Base-by-base conservation (phyloP, 1,140 invertebrate species). In the Akabosia matsudoensis region DNA sequence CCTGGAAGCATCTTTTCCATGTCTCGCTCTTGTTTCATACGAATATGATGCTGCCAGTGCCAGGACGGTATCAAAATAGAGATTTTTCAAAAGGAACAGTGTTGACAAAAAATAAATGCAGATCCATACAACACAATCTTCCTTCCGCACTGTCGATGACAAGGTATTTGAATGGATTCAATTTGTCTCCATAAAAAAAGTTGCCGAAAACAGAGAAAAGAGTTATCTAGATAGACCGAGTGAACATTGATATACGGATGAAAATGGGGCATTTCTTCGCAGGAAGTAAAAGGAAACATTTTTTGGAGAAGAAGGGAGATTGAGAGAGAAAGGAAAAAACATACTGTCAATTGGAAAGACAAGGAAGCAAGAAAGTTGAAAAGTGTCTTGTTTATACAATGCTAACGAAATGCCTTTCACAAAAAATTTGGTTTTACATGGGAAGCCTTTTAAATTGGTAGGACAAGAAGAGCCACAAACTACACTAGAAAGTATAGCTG, bases 61-160 rank as follows among this genome's bases (percentile, higher is more conserved):
- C 54, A 30, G 30, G 61, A 30, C 22, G 7, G 61, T 30, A 30
- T 67, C 7, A 67, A 30, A 24, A 67, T 30, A 67, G 31, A 30
- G 31, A 30, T 67, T 67, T 67, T 67, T 30, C 61, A 67, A 67
- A n/a, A n/a, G n/a, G n/a, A n/a, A 67, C 28, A 67, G 61, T 67
- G 61, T 67, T 67, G 61, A 67, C 61, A 67, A 67, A 67, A n/a
- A 67, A 67, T 67, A 67, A 67, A 67, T 67, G 61, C 61, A 67
- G 61, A n/a, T 67, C 61, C 61, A 67, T 67, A 67, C 26, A 67
- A 67, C 26, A 67, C 61, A 67, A 67, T 28, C 30, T 31, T n/a
- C 22, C 61, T 67, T 67, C 61, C 28, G 61, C 61, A 31, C 61
- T 67, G 61, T 67, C 30, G 61, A 67, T 67, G 61, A 67, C 61